Conservation (phyloP, 2,797 vertebrate species). For the Pseudocheirus occidentalis region DNA sequence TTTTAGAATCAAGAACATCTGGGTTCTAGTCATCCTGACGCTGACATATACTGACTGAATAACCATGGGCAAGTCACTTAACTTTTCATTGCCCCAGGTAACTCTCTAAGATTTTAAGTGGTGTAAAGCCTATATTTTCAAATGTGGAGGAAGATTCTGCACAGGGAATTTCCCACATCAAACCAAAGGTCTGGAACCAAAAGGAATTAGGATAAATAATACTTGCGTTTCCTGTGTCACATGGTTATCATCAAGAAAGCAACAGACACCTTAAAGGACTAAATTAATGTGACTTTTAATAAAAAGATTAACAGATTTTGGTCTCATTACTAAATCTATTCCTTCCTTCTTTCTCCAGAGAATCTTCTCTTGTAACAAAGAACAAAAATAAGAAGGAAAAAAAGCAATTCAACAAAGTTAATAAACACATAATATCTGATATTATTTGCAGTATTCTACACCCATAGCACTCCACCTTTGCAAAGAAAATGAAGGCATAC, state of each 20-base stretch:
- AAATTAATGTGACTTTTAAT: background rate
- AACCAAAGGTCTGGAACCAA: background rate
- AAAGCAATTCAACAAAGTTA: background rate
- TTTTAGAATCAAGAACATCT: background rate
- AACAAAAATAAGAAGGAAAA: background rate
- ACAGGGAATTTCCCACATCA: background rate
- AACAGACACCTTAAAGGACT: background rate
- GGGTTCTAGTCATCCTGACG: background rate
- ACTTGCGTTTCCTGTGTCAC: background rate
- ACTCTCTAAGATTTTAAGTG: background rate
- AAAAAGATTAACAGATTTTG: background rate
- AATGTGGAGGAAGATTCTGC: background rate
- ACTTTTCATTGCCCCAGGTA: background rate
- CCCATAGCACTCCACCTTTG: background rate
- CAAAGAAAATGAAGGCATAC: background rate
- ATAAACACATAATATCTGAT: background rate
- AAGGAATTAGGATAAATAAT: background rate
- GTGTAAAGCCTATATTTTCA: background rate
- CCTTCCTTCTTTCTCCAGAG: background rate
- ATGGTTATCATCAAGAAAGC: background rate
- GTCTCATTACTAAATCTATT: background rate
- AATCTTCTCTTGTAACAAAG: background rate
- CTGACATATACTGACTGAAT: background rate
- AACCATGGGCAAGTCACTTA: background rate
- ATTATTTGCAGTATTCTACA: background rate